Base-by-base conservation (phyloP, 2,113 vertebrate genomes). In the Platichthys stellatus region DNA sequence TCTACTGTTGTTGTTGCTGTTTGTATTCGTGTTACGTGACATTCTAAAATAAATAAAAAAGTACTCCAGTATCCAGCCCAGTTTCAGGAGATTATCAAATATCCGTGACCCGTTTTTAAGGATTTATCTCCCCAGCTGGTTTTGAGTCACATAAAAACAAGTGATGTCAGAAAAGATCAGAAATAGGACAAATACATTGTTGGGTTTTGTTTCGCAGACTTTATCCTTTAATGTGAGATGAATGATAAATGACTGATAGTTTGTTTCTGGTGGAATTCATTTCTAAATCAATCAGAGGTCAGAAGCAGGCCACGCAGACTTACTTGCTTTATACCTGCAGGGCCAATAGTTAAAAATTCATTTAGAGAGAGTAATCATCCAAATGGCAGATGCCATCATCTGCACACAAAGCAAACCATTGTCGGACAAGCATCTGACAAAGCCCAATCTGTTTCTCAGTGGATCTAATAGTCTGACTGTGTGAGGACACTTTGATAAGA, bases 331-430 rank as follows among this genome's bases (percentile, higher is more conserved):
- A 15, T 3, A 26, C 49, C 35, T 47, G 28, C 21, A 15, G 57
- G 2, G 5, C 14, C 23, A 8, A 76, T 24, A 63, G 70, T 69
- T 84, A 54, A 35, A 40, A 70, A 60, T 17, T 49, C 23, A 54
- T 18, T 54, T 21, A 21, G 18, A 21, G 43, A 1, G 8, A 18
- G 80, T 73, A 28, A 28, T 78, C 57, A 13, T 60, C 56, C 31
- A 81, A 84, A 81, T 83, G 67, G 59, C 76, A 83, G 60, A 64
- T 0, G 26, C 17, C 73, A 74, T 38, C 65, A 45, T 83, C 31
- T 60, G 53, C 21, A 66, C 57, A 79, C 31, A 80, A 12, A 72
- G 65, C 2, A 7, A 38, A 49, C 49, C 69, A 26, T 54, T 84
- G 78, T 49, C 18, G 31, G 12, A 45, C 24, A 51, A 64, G 58